These are phyloP conservation scores for Philereme transversata DNA, from an alignment of 2,888 invertebrate genomes.

Conservation along the genomic window DNA sequence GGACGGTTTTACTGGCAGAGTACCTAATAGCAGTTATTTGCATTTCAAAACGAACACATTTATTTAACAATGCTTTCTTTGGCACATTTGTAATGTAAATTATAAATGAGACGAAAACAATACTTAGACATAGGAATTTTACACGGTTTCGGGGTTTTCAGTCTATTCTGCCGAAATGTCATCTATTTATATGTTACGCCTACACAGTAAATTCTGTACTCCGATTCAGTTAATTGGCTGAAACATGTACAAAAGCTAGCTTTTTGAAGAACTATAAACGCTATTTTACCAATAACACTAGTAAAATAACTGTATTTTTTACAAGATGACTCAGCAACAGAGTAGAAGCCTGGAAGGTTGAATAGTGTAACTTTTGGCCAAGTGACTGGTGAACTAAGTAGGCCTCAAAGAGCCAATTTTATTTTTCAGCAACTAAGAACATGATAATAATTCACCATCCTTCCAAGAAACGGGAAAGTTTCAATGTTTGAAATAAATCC, in stretches of 20 bases:
- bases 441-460: no score
- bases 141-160: not conserved
- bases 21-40: not conserved
- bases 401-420: no score
- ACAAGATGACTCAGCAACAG: no score
- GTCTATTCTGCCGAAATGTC: constrained; percentile 14
- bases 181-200: constrained; percentile 26
- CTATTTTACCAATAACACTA: no score
- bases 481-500: no score
- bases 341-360: no score
- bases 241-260: not conserved
- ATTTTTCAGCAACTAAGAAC: no score
- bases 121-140: not conserved
- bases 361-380: no score
- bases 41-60: not conserved
- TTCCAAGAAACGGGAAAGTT: no score
- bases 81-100: not conserved
- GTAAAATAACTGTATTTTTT: no score
- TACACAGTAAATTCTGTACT: constrained; percentile 14
- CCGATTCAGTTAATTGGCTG: constrained; percentile 8
- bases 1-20: not conserved
- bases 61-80: not conserved
- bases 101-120: not conserved
- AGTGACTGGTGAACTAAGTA: no score
- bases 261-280: no score